These are phyloP conservation scores for Noctua comes DNA, from an alignment of 2,888 invertebrate species.

Conservation along the genomic window DNA sequence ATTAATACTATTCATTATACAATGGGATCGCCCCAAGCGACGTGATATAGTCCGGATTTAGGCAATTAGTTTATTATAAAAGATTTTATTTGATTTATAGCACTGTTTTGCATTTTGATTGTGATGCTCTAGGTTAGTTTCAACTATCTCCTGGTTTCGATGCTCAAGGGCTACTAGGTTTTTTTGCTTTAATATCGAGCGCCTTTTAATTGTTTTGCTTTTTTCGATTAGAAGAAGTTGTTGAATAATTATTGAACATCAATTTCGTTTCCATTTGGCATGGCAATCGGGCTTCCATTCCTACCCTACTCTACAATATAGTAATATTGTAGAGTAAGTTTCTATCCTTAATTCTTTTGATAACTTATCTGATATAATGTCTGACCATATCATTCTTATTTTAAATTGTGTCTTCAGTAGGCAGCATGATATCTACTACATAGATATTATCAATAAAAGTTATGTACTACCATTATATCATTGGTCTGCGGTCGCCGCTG, in stretches of 20 bases:
- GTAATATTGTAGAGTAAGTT: no score
- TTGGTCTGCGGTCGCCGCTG: constrained; percentile 54
- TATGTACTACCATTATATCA: constrained; percentile 57
- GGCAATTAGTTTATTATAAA: constrained; percentile 42
- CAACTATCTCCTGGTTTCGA: neutral
- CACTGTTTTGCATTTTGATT: constrained; percentile 45
- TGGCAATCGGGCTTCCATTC: neutral
- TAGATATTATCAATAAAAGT: constrained; percentile 53
- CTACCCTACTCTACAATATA: no score
- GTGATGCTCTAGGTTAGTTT: constrained; percentile 28
- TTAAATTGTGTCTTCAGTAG: constrained; percentile 1
- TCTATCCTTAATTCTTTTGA: neutral
- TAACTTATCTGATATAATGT: neutral
- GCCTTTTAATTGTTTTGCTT: neutral
- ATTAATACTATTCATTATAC: constrained; percentile 46
- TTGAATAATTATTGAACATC: neutral
- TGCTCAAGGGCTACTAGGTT: constrained; percentile 12
- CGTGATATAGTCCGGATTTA: constrained; percentile 33
- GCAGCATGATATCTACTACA: constrained; percentile 13
- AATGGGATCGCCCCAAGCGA: constrained; percentile 51
- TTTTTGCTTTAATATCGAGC: neutral
- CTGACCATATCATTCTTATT: neutral
- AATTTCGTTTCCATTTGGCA: neutral
- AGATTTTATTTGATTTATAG: constrained; percentile 50
- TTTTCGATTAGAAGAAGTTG: neutral